Base-by-base conservation (phyloP, 2,888 invertebrate species). In the Papilio protenor region DNA sequence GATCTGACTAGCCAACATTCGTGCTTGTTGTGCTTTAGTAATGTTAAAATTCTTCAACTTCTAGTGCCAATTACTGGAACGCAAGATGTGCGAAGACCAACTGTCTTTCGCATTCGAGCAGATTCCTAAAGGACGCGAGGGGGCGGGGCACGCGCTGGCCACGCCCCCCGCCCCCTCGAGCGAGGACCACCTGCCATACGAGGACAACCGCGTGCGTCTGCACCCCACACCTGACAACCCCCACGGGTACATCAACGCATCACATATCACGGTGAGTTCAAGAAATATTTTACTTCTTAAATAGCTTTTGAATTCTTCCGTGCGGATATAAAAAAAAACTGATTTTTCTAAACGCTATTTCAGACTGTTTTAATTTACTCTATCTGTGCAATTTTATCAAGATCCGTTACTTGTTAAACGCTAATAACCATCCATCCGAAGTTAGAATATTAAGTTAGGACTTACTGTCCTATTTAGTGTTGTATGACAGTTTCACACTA, bases 221-320 rank as follows among this genome's bases (percentile, higher is more conserved):
- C 96, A 96, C n/a, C 97, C 98, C 10, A 96, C 97, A 14, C 96
- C 97, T 85, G 96, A 96, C 83, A 99, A 99, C 91, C 96, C 97
- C 76, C 96, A 96, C 86, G 99, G 99, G 18, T 99, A 99, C 86
- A 97, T 99, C 82, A 99, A 99, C 93, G 98, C 98, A 1, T 98
- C 98, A 3, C 97, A 98, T 86, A 96, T 99, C 80, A 97, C 97
- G 85, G 98, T 98, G 89, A 88, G 87, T 84, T 18, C 3, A 6
- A 40, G 8, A 40, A 8, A 40, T 40, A 40, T 40, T 40, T 40
- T 40, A 23, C 2, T 16, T 16, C 14, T 10, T 23, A 52, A 40
- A 40, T 49, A 49, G 49, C 14, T 14, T 49, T 49, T 16, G 49
- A 49, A 5, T 14, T 49, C 16, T 4, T 49, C 49, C 49, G 49